Evolutionary conservation across 1,140 invertebrate species (phyloP).

Genomic region (Rhagoletis pomonella): DNA sequence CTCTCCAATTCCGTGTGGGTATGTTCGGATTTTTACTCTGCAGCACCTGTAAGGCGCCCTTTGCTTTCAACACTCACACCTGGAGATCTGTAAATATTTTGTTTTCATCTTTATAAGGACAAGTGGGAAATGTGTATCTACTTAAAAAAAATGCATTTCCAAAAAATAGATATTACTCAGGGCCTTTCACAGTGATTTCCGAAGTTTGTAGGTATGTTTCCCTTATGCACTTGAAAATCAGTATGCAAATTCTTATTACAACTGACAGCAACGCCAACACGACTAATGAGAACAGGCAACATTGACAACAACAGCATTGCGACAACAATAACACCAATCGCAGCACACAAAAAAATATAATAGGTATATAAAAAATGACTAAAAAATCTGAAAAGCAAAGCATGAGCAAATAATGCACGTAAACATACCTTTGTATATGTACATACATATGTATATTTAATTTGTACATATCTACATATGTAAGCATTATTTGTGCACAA

Average conservation of each 20-base stretch:
- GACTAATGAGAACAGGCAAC: background rate
- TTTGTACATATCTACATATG: background rate
- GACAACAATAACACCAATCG: background rate
- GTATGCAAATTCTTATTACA: background rate
- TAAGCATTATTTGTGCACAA: background rate
- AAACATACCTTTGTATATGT: background rate
- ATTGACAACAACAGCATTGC: no score
- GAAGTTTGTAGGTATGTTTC: no score
- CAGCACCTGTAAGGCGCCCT: no score
- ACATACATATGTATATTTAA: background rate
- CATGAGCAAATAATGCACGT: slow-evolving; percentile 1
- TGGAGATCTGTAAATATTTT: no score
- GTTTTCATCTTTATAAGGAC: no score
- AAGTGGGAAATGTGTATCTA: no score
- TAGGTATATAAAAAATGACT: background rate
- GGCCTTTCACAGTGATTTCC: no score
- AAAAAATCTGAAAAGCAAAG: background rate
- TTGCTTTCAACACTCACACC: no score
- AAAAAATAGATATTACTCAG: no score
- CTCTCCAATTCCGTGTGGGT: no score
- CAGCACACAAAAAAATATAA: background rate
- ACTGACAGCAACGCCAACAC: background rate
- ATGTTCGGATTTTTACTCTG: no score
- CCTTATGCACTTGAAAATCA: background rate
- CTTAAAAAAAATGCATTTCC: no score